Evolutionary conservation across 2,113 vertebrate genomes (phyloP), one percentile per base, ranked within the genome.

Genomic region (Vidua macroura): DNA sequence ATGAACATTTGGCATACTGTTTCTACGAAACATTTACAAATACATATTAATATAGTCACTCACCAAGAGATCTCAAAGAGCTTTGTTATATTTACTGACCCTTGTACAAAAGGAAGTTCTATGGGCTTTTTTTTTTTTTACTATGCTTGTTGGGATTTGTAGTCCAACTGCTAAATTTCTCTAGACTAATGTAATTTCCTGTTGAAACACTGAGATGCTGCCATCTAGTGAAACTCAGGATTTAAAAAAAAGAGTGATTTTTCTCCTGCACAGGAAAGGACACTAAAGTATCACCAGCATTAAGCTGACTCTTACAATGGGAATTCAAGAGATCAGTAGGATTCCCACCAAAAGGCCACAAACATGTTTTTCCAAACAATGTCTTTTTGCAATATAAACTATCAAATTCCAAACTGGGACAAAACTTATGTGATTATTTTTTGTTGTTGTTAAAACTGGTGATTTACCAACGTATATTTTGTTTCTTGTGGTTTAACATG

Each of bases 211-310:
- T 43, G 66, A 63, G 21, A 66, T 92, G 48, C 93, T 96, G 97
- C 97, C 97, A 94, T 81, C 98, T 98, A 96, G 95, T 84, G 98
- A 95, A 52, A 7, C 7, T 73, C 22, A 7, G 15, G 5, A 11
- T 75, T 39, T 64, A 12, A 11, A 6, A 39, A 39, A 39, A 39
- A 44, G 22, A 10, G 13, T 9, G 31, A 22, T 43, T 90, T 78
- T 79, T 25, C 24, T 83, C 21, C 31, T 31, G 25, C 23, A 11
- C 13, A 16, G 4, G 12, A 10, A 59, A 43, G 33, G 15, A 31
- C 20, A 30, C 27, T 41, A 30, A 53, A 41, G 4, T 17, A 35
- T 33, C 27, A 11, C 17, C 1, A 59, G 39, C 12, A 33, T 43
- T 55, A 46, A 46, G 13, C 48, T 31, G 9, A 25, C 17, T 37